Conservation (phyloP, 1,140 invertebrate species). For the Calycopis cecrops region DNA sequence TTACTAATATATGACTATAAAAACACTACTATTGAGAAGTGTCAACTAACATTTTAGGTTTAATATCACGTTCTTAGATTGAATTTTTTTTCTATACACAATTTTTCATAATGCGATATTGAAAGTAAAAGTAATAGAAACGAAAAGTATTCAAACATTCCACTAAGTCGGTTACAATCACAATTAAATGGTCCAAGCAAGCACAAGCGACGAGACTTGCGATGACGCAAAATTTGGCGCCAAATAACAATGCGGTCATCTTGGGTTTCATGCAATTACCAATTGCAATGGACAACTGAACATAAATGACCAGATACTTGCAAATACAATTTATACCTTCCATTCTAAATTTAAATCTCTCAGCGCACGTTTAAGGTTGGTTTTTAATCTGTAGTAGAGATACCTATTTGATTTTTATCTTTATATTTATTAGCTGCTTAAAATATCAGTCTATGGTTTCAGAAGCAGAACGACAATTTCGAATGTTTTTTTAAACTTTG, state of each 20-base stretch:
- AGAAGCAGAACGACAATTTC: no score
- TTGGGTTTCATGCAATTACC: slow-evolving; percentile 33
- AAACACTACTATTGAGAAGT: no score
- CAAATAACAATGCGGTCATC: slow-evolving; percentile 32
- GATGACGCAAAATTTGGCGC: slow-evolving; percentile 45
- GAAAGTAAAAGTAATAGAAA: slow-evolving; percentile 12
- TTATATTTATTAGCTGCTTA: no score
- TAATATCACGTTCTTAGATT: no score
- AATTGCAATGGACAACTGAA: slow-evolving; percentile 33
- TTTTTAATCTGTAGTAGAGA: no score
- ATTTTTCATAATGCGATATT: neutral
- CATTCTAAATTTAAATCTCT: slow-evolving; percentile 1
- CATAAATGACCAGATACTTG: neutral
- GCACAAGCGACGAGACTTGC: slow-evolving; percentile 24
- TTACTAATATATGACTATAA: no score
- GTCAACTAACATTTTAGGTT: no score
- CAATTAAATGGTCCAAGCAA: slow-evolving; percentile 22
- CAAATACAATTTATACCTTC: slow-evolving; percentile 1
- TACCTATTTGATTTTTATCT: no score
- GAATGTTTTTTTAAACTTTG: no score
- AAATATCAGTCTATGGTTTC: no score
- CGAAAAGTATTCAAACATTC: slow-evolving; percentile 3
- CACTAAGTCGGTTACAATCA: slow-evolving; percentile 14
- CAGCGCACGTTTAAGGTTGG: no score
- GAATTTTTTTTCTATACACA: no score